Conservation (phyloP, 2,113 vertebrate genomes). For the Galeopterus variegatus region DNA sequence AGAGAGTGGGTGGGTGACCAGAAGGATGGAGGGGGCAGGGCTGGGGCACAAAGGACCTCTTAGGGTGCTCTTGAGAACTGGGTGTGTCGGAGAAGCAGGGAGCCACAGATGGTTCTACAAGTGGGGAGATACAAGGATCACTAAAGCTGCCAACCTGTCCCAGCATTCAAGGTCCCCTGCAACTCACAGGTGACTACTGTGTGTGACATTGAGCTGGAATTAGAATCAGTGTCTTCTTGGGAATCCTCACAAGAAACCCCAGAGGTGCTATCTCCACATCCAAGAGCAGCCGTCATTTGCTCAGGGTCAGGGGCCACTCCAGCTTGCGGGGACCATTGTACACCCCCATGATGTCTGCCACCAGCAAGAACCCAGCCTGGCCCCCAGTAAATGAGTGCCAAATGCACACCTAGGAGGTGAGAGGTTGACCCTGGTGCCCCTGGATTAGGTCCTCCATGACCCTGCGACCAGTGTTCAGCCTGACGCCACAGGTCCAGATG, state of each 20-base stretch:
- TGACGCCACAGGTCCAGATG: neutral
- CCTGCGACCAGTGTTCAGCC: neutral
- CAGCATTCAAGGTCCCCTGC: rapidly evolving
- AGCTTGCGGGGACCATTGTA: no score
- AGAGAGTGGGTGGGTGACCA: rapidly evolving
- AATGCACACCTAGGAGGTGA: neutral
- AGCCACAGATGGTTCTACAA: neutral
- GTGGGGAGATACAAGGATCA: neutral
- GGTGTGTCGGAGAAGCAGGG: neutral
- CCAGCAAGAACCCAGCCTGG: neutral
- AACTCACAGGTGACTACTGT: rapidly evolving
- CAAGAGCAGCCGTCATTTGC: neutral
- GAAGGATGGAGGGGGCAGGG: no score
- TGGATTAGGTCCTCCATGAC: neutral
- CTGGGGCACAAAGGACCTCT: neutral
- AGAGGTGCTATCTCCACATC: neutral
- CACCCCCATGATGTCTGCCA: neutral
- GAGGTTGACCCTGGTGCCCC: no score
- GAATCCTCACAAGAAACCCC: neutral
- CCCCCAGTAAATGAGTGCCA: rapidly evolving
- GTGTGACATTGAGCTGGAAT: rapidly evolving
- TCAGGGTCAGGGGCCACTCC: neutral
- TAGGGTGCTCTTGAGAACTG: neutral
- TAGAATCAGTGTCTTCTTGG: no score
- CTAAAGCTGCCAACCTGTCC: neutral